A percentile compares a stretch with the other conserved stretches of the same genome.
Conservation (phyloP, 2,113 vertebrate genomes). For the Vidua chalybeata region DNA sequence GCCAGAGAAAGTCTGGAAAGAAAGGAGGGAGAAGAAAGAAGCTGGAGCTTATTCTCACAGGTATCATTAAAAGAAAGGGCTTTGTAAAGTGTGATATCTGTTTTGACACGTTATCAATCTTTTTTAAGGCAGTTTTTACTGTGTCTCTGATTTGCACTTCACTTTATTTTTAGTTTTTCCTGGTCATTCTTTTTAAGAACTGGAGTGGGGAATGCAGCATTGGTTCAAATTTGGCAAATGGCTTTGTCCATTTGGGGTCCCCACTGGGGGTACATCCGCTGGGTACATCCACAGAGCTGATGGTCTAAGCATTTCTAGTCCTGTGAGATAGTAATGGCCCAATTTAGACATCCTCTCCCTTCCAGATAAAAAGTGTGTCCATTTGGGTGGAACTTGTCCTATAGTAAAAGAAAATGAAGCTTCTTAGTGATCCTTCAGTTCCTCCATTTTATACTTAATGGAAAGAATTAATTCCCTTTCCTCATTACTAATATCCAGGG, state of each 20-base stretch:
- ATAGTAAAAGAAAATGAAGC: not conserved
- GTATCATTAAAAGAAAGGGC: not conserved
- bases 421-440: not conserved
- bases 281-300: not conserved
- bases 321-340: not conserved
- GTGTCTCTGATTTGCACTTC: not conserved
- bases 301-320: not conserved
- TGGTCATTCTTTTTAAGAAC: not conserved
- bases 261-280: not conserved
- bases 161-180: not conserved
- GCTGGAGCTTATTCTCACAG: not conserved
- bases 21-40: not conserved
- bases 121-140: not conserved
- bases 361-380: not conserved
- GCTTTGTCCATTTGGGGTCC: accelerated
- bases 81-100: not conserved
- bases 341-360: not conserved
- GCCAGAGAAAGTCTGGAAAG: slow-evolving; percentile 31
- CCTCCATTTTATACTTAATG: not conserved
- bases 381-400: not conserved
- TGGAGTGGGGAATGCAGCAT: not conserved
- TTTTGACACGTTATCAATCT: not conserved
- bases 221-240: not conserved
- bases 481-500: not conserved
- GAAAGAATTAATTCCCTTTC: not conserved